Conservation (phyloP, 2,113 vertebrate genomes). For the Barbus barbus region DNA sequence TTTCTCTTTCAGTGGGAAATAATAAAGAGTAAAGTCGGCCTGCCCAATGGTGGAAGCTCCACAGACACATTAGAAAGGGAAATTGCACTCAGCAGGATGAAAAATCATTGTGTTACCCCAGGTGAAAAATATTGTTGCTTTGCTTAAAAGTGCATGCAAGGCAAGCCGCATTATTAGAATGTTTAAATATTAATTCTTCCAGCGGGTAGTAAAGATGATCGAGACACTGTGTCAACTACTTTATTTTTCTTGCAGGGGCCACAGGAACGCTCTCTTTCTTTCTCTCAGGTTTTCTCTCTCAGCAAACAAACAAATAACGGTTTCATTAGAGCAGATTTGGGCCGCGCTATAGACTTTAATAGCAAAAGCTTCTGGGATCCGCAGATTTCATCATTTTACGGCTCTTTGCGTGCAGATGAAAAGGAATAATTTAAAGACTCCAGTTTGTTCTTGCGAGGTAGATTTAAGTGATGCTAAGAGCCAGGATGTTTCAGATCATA, state of each 20-base stretch:
- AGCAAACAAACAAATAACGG: conserved; percentile 44
- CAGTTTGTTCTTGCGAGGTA: conserved; percentile 36
- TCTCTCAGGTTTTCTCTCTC: conserved; percentile 48
- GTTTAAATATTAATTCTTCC: conserved; percentile 99
- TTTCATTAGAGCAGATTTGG: conserved; percentile 33
- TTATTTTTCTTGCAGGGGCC: conserved; percentile 74
- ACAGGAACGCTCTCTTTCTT: conserved; percentile 62
- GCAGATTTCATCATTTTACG: conserved; percentile 40
- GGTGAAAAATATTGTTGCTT: conserved; percentile 96
- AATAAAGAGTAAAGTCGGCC: conserved; percentile 66
- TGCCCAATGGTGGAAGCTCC: conserved; percentile 66
- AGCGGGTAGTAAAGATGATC: conserved; percentile 98
- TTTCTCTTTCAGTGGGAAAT: conserved; percentile 64
- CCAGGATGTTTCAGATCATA: conserved; percentile 41
- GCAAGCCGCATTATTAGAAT: conserved; percentile 99
- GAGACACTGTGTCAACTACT: conserved; percentile 91
- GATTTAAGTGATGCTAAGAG: conserved; percentile 44
- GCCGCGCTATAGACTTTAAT: conserved; percentile 20
- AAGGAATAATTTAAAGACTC: conserved; percentile 42
- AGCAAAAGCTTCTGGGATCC: conserved; percentile 31
- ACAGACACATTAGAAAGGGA: conserved; percentile 80
- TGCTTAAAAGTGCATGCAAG: conserved; percentile 96
- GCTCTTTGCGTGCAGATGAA: conserved; percentile 41
- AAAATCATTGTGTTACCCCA: conserved; percentile 83
- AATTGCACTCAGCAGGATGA: conserved; percentile 80